Percentiles rank a stretch among this genome's conserved stretches.
Conservation (phyloP, 2,797 vertebrate species). For the Acanthornis magna region DNA sequence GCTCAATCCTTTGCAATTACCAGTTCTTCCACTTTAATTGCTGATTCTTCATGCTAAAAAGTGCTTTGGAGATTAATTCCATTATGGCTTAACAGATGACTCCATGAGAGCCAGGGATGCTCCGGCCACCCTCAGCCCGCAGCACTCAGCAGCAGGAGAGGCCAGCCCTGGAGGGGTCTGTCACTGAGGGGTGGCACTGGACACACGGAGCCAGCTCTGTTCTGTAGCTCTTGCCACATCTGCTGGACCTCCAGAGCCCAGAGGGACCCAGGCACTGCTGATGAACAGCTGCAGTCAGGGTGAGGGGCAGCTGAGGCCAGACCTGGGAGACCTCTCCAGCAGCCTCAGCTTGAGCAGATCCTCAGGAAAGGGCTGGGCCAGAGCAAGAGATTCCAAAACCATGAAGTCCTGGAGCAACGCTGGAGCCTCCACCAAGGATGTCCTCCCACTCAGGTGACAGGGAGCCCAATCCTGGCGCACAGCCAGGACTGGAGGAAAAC, state of each 20-base stretch:
- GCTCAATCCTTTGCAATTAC: not conserved
- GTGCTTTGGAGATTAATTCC: not conserved
- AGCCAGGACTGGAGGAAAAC: not conserved
- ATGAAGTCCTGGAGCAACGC: not conserved
- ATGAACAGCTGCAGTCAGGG: not conserved
- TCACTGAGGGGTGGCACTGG: not conserved
- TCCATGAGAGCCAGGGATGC: not conserved
- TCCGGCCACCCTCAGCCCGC: not conserved
- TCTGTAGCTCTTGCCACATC: not conserved
- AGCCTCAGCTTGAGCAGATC: not conserved
- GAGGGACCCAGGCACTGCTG: not conserved
- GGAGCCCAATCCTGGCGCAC: not conserved
- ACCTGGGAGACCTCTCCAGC: not conserved
- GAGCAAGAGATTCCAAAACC: not conserved
- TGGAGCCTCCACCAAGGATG: not conserved
- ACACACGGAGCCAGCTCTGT: not conserved
- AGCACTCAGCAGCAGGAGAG: not conserved
- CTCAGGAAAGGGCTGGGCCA: not conserved
- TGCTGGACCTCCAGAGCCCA: not conserved
- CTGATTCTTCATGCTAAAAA: not conserved
- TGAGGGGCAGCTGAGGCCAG: fast-evolving
- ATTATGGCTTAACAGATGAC: not conserved
- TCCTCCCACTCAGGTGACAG: fast-evolving
- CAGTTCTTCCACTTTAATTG: not conserved
- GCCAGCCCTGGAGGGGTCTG: not conserved